Evolutionary conservation across 2,888 invertebrate genomes (phyloP), one percentile per base, ranked within the genome.

Genomic region (Atrina japonica): DNA sequence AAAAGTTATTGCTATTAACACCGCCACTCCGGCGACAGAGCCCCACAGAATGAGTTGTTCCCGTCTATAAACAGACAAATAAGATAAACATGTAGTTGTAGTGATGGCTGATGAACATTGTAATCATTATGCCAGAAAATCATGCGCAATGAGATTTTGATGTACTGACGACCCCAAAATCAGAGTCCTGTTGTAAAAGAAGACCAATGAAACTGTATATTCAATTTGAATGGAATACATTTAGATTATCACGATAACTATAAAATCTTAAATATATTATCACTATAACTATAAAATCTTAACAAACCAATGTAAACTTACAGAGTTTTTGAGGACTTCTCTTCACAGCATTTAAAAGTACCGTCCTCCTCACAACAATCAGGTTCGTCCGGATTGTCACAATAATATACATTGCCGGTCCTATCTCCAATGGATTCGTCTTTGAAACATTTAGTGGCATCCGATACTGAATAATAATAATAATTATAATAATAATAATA

Each of bases 381-480:
- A 0, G 81, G 60, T 23, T 75, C 67, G 11, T 68, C 70, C 2
- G 70, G 63, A 3, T 73, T 71, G 7, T 68, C 40, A 55, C 81
- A 81, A 30, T 78, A 65, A 58, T 81, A 81, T 11, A 76, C 70
- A 47, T 81, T 81, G 6, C 70, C 75, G 1, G 65, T 66, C 23
- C 59, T 58, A 11, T 80, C 76, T 9, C 77, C 77, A 0, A 80
- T 45, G 0, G 30, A 65, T 9, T 72, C 64, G 40, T 77, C 63
- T 52, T 60, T 77, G 41, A 61, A 73, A 47, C 80, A 80, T 41
- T 75, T 77, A 23, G 50, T 67, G 11, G 35, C 63, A 0, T 21
- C n/a, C 16, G 21, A 47, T 6, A 9, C 47, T 47, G 5, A n/a
- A 18, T n/a, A 9, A 47, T 6, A 47, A 5, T 5, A 47, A 18